Conservation (phyloP, 1,140 invertebrate genomes). For the Drosophila nikananu region DNA sequence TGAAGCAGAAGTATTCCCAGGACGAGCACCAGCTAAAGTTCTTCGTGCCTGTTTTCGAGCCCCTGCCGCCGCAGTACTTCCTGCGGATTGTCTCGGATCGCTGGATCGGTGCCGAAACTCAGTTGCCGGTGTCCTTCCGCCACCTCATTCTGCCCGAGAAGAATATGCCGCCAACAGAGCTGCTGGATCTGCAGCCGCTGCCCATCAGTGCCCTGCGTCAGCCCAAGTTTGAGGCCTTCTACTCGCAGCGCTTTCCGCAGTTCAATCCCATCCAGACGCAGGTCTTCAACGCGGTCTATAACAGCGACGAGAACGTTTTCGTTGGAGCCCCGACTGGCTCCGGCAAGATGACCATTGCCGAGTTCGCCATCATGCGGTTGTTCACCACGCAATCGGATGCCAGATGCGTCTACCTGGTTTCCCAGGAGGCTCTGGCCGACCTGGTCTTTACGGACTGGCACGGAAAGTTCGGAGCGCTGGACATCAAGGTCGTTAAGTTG, state of each 20-base stretch:
- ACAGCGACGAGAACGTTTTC: conserved; percentile 99
- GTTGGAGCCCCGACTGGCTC: conserved; percentile 98
- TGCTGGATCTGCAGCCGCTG: conserved; percentile 98
- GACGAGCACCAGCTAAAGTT: conserved; percentile 99
- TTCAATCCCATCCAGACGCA: conserved; percentile 99
- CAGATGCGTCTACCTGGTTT: conserved; percentile 96
- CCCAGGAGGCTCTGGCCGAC: conserved; percentile 96
- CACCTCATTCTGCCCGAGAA: conserved; percentile 99
- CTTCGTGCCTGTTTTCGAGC: conserved; percentile 99
- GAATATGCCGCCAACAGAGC: conserved; percentile 98
- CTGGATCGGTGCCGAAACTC: conserved; percentile 97
- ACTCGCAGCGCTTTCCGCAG: conserved; percentile 94
- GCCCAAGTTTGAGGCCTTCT: conserved; percentile 93
- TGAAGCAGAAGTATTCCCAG: conserved; percentile 97
- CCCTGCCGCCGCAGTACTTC: conserved; percentile 99
- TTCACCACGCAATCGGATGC: conserved; percentile 90
- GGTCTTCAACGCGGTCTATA: conserved; percentile 99
- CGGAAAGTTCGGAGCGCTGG: conserved; percentile 93
- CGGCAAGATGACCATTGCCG: conserved; percentile 98
- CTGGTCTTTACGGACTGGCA: conserved; percentile 96
- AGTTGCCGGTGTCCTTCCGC: conserved; percentile 98
- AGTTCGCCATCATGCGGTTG: conserved; percentile 97
- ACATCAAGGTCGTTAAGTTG: conserved; percentile 91
- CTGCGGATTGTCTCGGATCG: conserved; percentile 92
- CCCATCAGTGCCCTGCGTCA: conserved; percentile 95